These are phyloP conservation scores for Drosophila takahashii DNA, from an alignment of 1,140 invertebrate species.

Conservation along the genomic window DNA sequence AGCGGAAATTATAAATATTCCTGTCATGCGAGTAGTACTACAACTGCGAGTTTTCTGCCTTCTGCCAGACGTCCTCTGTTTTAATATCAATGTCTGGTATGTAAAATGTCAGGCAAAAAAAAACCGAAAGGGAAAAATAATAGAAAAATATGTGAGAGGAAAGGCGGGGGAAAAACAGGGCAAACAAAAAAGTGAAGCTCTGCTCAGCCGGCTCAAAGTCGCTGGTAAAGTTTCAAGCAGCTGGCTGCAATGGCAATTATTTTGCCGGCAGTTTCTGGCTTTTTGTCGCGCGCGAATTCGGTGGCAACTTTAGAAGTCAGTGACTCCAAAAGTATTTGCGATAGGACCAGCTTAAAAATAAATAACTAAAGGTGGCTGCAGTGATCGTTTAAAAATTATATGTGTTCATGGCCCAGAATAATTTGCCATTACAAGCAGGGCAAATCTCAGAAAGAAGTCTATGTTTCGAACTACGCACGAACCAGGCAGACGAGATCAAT, in stretches of 20 bases:
- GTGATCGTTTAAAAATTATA: conserved; percentile 5
- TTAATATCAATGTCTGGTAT: conserved; percentile 51
- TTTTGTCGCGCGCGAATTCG: conserved; percentile 34
- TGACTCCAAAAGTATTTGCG: conserved; percentile 54
- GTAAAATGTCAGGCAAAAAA: conserved; percentile 36
- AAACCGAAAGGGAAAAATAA: conserved; percentile 3
- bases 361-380: neutral
- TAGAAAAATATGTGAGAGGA: conserved; percentile 29
- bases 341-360: too few relatives aligned
- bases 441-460: conserved; percentile 16
- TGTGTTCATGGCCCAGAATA: conserved; percentile 34
- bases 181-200: conserved; percentile 30
- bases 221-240: conserved; percentile 51
- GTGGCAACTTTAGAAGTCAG: conserved; percentile 62
- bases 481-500: conserved; percentile 66
- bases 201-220: conserved; percentile 52
- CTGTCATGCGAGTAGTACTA: conserved; percentile 60
- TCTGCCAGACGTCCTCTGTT: conserved; percentile 49
- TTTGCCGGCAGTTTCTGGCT: conserved; percentile 65
- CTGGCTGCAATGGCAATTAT: conserved; percentile 58
- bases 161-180: conserved; percentile 31
- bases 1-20: conserved; percentile 80
- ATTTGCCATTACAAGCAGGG: conserved; percentile 30
- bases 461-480: conserved; percentile 62
- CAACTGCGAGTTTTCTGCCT: conserved; percentile 14